Conservation (phyloP, 2,888 invertebrate species). For the Sphaerophoria rueppellii region DNA sequence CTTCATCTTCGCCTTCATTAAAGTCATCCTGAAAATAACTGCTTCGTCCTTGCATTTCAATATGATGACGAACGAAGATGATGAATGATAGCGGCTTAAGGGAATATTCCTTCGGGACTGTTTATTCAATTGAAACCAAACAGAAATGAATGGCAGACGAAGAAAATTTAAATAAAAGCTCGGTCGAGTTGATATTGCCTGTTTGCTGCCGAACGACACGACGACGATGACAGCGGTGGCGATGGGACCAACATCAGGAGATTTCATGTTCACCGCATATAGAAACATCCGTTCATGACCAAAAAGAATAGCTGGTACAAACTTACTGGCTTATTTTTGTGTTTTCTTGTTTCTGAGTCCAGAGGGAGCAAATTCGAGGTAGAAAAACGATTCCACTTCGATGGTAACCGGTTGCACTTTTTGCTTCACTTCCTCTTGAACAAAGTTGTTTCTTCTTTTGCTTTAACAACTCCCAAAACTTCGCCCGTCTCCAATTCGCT, state of each 20-base stretch:
- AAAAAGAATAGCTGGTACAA: conserved; percentile 46
- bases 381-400: conserved; percentile 40
- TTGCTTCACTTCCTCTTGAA: conserved; percentile 47
- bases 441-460: conserved; percentile 23
- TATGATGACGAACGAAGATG: conserved; percentile 46
- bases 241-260: background rate
- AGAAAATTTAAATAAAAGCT: conserved; percentile 54
- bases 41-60: conserved; percentile 40
- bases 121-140: conserved; percentile 67
- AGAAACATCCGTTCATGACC: conserved; percentile 50
- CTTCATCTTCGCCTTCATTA: background rate
- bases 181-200: conserved; percentile 15
- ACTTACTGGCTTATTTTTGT: conserved; percentile 35
- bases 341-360: conserved; percentile 44
- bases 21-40: conserved; percentile 29
- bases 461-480: background rate
- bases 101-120: conserved; percentile 52
- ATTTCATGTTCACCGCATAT: background rate
- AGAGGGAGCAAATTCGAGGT: background rate
- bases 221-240: background rate
- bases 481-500: background rate
- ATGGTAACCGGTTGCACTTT: conserved; percentile 52
- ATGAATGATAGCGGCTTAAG: conserved; percentile 52
- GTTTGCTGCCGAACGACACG: background rate
- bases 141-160: conserved; percentile 64